A percentile compares a stretch with the other conserved stretches of the same genome.
Conservation (phyloP, 2,797 vertebrate genomes). For the Percopsis omiscomaycus region DNA sequence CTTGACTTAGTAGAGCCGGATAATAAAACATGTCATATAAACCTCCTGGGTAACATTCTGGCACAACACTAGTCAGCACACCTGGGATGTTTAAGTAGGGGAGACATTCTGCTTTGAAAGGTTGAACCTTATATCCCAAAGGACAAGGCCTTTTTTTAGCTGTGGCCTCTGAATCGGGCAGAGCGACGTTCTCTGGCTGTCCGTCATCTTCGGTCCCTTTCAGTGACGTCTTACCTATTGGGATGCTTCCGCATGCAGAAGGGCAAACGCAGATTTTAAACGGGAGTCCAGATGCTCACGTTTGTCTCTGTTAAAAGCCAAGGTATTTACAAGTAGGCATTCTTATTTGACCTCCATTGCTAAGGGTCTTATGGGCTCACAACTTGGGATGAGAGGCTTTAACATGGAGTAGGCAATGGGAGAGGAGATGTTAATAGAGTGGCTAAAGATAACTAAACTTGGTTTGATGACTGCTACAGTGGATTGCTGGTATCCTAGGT, state of each 20-base stretch:
- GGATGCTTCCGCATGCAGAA: no score
- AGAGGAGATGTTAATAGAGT: constrained; percentile 56
- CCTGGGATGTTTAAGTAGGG: background rate
- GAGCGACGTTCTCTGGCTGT: background rate
- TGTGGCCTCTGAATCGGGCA: background rate
- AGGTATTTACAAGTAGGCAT: constrained; percentile 46
- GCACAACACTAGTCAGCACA: background rate
- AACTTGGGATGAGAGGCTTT: constrained; percentile 29
- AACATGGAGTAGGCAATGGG: background rate
- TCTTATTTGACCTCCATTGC: constrained; percentile 19
- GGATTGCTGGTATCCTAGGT: constrained; percentile 35
- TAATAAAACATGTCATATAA: background rate
- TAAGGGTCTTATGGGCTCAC: constrained; percentile 43
- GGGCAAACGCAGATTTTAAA: constrained; percentile 27
- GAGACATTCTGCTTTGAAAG: background rate
- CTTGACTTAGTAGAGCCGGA: background rate
- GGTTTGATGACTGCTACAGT: constrained; percentile 29
- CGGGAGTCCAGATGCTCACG: constrained; percentile 4
- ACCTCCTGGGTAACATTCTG: background rate
- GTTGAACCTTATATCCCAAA: background rate
- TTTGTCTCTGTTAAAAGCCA: constrained; percentile 26
- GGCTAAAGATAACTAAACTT: constrained; percentile 55
- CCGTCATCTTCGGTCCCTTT: constrained; percentile 7
- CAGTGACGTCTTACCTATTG: background rate
- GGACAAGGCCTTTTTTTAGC: background rate